Conservation (phyloP, 23 tunicate genomes). For the Aplidium turbinatum region DNA sequence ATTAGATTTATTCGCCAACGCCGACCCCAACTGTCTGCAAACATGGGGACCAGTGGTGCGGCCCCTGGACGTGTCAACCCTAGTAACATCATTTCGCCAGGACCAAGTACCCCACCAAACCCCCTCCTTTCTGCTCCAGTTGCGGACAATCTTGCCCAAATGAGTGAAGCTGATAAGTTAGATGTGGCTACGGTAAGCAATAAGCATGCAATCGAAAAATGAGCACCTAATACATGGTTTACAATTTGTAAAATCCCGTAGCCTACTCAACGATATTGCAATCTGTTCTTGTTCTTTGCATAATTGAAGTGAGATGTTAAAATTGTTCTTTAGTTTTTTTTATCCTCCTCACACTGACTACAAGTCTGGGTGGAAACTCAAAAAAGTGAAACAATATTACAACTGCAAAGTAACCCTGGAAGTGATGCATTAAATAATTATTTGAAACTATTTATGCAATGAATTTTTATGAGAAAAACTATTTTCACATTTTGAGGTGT, state of each 20-base stretch:
- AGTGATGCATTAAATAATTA: no score
- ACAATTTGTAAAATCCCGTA: no score
- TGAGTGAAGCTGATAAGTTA: constrained; percentile 23
- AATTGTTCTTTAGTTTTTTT: no score
- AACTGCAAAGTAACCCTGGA: no score
- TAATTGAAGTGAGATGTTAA: neutral
- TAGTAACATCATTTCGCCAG: neutral
- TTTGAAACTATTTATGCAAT: no score
- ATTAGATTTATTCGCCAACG: neutral
- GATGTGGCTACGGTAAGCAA: constrained; percentile 46
- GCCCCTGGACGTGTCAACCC: constrained; percentile 28
- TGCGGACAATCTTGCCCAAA: constrained; percentile 7
- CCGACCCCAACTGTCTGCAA: constrained; percentile 19
- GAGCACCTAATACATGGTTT: neutral
- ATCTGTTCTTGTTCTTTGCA: neutral
- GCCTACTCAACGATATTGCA: no score
- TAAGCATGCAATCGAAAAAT: no score
- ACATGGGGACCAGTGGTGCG: constrained; percentile 11
- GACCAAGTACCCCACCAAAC: constrained; percentile 21
- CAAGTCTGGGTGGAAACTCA: no score
- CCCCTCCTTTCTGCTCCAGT: constrained; percentile 14
- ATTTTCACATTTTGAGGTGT: no score
- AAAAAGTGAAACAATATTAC: no score
- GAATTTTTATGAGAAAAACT: no score
- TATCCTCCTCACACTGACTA: no score